These are phyloP conservation scores for Charanyca ferruginea DNA, from an alignment of 2,888 invertebrate species.

Conservation along the genomic window DNA sequence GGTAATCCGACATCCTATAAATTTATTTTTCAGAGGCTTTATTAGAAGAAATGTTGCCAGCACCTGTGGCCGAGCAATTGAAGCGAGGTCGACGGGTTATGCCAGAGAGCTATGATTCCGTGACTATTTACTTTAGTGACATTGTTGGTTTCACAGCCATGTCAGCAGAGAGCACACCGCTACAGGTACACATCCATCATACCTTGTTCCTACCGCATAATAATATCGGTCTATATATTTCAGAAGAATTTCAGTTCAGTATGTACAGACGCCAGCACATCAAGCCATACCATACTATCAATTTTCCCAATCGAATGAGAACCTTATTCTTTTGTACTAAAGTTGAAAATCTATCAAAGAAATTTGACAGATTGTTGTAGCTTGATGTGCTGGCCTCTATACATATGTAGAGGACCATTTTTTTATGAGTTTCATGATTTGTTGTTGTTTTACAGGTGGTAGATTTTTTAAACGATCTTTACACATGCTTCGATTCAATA, in stretches of 20 bases:
- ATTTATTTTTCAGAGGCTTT: conserved; percentile 92
- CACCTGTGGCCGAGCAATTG: conserved; percentile 97
- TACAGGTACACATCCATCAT: conserved; percentile 91
- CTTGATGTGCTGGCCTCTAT: too few species aligned
- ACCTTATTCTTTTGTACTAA: too few species aligned
- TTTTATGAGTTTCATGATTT: background rate
- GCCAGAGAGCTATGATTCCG: conserved; percentile 97
- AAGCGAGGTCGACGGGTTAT: conserved; percentile 97
- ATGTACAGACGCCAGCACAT: too few species aligned
- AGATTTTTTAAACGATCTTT: conserved; percentile 97
- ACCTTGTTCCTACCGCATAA: too few species aligned
- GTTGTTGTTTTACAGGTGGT: conserved; percentile 93
- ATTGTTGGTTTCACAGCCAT: conserved; percentile 98
- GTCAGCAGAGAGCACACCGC: conserved; percentile 97
- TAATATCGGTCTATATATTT: background rate
- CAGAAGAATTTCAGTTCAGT: background rate
- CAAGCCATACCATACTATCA: too few species aligned
- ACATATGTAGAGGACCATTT: background rate
- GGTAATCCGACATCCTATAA: background rate
- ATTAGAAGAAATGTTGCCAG: conserved; percentile 96
- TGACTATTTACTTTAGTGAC: conserved; percentile 98
- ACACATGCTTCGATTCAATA: conserved; percentile 98
- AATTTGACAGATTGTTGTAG: too few species aligned
- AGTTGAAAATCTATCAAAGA: too few species aligned
- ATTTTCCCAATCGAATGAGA: too few species aligned